These are phyloP conservation scores for Octonoba sinensis DNA, from an alignment of 2,888 invertebrate genomes.

Conservation along the genomic window DNA sequence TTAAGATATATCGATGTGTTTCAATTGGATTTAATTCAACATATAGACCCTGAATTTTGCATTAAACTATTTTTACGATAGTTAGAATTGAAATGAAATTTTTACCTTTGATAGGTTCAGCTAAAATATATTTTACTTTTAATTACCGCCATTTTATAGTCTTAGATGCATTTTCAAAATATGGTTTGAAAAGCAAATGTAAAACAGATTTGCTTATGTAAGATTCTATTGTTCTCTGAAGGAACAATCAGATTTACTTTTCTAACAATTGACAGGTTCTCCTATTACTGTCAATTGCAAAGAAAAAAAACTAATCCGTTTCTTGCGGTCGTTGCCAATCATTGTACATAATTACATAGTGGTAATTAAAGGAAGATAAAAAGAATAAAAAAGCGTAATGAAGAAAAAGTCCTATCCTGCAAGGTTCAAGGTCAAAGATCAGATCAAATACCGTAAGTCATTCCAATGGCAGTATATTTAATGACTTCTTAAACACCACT, in stretches of 20 bases:
- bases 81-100: too few relatives aligned
- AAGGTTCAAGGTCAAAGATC: constrained; percentile 43
- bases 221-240: too few relatives aligned
- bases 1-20: too few relatives aligned
- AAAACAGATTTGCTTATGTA: too few relatives aligned
- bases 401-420: background rate
- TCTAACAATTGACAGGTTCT: background rate
- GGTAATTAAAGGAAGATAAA: constrained; percentile 7
- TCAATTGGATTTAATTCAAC: too few relatives aligned
- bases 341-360: too few relatives aligned
- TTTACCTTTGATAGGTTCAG: too few relatives aligned
- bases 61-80: too few relatives aligned
- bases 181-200: constrained; percentile 11
- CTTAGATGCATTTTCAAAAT: background rate
- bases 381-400: background rate
- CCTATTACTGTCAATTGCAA: constrained; percentile 12
- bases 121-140: too few relatives aligned
- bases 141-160: background rate
- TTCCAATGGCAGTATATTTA: background rate
- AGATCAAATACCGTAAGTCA: constrained; percentile 19
- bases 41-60: too few relatives aligned
- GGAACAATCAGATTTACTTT: too few relatives aligned
- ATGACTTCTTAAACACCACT: constrained; percentile 42
- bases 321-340: background rate
- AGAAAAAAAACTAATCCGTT: constrained; percentile 1